These are phyloP conservation scores for Tetranychus truncatus DNA, from an alignment of 2,888 invertebrate genomes.

Conservation along the genomic window DNA sequence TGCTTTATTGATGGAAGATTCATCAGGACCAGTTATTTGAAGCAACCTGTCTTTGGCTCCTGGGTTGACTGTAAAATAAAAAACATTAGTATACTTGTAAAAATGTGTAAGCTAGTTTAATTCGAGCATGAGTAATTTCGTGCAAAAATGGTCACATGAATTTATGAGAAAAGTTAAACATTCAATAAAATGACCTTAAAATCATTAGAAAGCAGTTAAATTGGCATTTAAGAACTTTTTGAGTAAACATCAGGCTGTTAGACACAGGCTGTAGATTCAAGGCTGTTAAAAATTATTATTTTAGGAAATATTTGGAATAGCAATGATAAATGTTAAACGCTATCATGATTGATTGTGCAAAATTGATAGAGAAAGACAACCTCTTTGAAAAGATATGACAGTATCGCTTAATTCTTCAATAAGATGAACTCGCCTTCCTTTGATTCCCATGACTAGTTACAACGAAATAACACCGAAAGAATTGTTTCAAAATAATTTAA, in stretches of 20 bases:
- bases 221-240: too few relatives aligned
- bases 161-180: not conserved
- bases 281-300: too few relatives aligned
- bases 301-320: too few relatives aligned
- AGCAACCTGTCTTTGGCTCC: slow-evolving; percentile 85
- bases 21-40: slow-evolving; percentile 81
- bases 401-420: slow-evolving; percentile 96
- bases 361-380: slow-evolving; percentile 35
- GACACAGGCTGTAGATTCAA: too few relatives aligned
- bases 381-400: slow-evolving; percentile 96
- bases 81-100: slow-evolving; percentile 18
- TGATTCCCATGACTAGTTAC: slow-evolving; percentile 82
- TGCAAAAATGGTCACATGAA: not conserved
- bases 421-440: slow-evolving; percentile 91
- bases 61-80: slow-evolving; percentile 56
- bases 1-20: slow-evolving; percentile 81
- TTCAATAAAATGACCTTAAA: too few relatives aligned
- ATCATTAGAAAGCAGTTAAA: too few relatives aligned
- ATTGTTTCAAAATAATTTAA: not conserved
- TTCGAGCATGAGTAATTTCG: not conserved
- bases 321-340: not conserved
- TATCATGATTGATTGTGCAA: not conserved
- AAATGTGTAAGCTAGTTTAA: not conserved
- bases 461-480: not conserved
- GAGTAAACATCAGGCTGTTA: too few relatives aligned